Conservation (phyloP, 2,797 vertebrate genomes). For the Cirrhinus mrigala region DNA sequence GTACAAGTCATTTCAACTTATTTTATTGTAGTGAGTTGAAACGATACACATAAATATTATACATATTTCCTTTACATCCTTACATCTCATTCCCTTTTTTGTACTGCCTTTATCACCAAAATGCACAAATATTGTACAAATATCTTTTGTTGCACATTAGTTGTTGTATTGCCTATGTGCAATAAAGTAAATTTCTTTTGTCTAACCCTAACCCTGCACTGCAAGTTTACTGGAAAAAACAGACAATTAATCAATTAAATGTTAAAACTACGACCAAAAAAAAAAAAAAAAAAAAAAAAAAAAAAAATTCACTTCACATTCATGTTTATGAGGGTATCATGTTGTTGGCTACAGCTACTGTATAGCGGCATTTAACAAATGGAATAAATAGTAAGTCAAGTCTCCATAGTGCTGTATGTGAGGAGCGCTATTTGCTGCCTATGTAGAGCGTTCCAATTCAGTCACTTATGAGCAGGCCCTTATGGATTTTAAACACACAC, state of each 20-base stretch:
- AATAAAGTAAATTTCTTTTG: no score
- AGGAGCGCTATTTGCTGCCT: not conserved
- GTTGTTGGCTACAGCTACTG: not conserved
- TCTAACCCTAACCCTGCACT: no score
- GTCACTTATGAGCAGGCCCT: slow-evolving; percentile 14
- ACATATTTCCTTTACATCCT: no score
- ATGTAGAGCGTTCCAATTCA: slow-evolving; percentile 24
- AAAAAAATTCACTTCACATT: not conserved
- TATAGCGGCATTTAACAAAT: not conserved
- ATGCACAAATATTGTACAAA: no score
- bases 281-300: no score
- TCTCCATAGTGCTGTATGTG: not conserved
- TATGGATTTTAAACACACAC: slow-evolving; percentile 19
- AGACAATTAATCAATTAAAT: not conserved
- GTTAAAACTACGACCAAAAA: not conserved
- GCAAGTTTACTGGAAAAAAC: not conserved
- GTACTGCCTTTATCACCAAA: no score
- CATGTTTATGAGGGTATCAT: not conserved
- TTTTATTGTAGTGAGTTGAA: no score
- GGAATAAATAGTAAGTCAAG: not conserved
- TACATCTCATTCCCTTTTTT: no score
- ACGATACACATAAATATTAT: no score
- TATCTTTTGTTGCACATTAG: no score
- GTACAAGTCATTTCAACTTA: no score
- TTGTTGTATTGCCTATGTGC: no score